Base-by-base conservation (phyloP, 2,797 vertebrate genomes). In the Erethizon dorsatum region DNA sequence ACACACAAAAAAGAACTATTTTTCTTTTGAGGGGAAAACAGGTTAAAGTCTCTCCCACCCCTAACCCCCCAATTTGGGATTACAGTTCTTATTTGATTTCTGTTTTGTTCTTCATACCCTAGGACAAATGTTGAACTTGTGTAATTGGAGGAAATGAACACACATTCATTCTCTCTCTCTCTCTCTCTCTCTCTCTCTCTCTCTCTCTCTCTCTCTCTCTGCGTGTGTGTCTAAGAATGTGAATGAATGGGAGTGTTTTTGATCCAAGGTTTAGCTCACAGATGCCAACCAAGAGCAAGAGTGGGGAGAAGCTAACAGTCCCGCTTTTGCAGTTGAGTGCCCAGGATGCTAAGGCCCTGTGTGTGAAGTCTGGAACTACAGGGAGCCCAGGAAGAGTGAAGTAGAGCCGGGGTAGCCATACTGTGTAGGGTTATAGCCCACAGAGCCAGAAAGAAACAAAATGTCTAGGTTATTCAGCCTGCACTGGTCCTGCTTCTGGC, bases 21-120 rank as follows among this genome's bases (percentile, higher is more conserved):
- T 98, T 98, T 98, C 95, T 98, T 98, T 97, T 97, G 97, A 97
- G 97, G 88, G 50, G 59, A 65, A 97, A 95, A 93, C 91, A 98
- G 98, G 98, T 98, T 98, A 98, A 97, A 96, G 95, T 91, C 90
- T 96, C 93, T 89, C 79, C 52, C 17, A 95, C 96, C 86, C 85
- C 88, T 88, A 89, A 97, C 22, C 96, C 86, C 85, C 89, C 90
- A 89, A 97, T 20, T 90, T 95, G 94, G 95, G 87, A 94, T 97
- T 91, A 96, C 37, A 65, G 95, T 91, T 91, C 94, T 90, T 90
- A 59, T 82, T 97, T 97, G 95, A 96, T 97, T 96, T 97, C 91
- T 92, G 87, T 87, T 96, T 97, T 98, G 95, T 97, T 96, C 83
- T 98, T 91, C 93, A 97, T 91, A 96, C 94, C 93, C 96, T 89